Percentiles rank a stretch among this genome's conserved stretches.
phyloP scores from a whole-genome alignment of 2,888 invertebrate species.

The Hydriomena furcata region DNA sequence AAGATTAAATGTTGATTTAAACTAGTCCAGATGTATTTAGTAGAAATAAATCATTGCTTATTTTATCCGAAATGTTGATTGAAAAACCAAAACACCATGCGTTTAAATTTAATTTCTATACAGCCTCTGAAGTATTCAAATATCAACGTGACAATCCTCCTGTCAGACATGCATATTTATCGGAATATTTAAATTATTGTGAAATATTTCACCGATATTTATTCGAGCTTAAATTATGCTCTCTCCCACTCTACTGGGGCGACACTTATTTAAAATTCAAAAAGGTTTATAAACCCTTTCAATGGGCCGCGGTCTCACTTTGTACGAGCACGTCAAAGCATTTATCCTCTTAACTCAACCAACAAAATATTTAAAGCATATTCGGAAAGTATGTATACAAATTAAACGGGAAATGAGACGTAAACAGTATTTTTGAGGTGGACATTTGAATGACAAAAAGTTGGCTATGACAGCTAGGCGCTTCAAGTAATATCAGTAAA shows the following conservation, averaged over 20 bases:
- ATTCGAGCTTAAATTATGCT: slow-evolving; percentile 23
- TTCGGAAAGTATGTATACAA: slow-evolving; percentile 5
- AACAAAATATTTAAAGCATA: slow-evolving; percentile 16
- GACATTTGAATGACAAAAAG: too few species aligned
- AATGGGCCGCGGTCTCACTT: slow-evolving; percentile 14
- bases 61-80: too few species aligned
- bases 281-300: slow-evolving; percentile 26
- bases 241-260: slow-evolving; percentile 10
- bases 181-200: slow-evolving; percentile 32
- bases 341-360: slow-evolving; percentile 25
- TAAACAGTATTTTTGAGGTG: too few species aligned
- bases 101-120: not conserved
- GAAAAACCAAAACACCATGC: too few species aligned
- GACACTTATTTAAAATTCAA: slow-evolving; percentile 29
- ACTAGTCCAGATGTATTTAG: too few species aligned
- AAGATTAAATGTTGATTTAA: too few species aligned
- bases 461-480: too few species aligned
- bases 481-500: too few species aligned
- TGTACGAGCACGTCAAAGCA: slow-evolving; percentile 13
- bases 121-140: slow-evolving; percentile 14
- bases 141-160: slow-evolving; percentile 28
- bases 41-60: too few species aligned
- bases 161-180: slow-evolving; percentile 35
- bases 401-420: slow-evolving; percentile 3
- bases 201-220: slow-evolving; percentile 34